Conservation (phyloP, 2,888 invertebrate genomes). For the Aporophyla nigra region DNA sequence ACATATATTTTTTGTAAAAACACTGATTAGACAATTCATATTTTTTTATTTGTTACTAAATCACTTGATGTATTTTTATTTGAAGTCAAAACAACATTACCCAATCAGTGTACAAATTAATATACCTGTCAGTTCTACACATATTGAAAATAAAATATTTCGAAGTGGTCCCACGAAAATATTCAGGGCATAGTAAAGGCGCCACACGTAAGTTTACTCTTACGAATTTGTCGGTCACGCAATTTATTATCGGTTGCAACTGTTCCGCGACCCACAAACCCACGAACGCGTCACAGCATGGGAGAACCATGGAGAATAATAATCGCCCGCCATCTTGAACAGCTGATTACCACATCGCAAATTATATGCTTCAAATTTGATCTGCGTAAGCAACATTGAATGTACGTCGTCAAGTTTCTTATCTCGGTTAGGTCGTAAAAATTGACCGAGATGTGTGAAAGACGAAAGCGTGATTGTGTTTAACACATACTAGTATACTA, state of each 20-base stretch:
- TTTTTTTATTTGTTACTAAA: constrained; percentile 8
- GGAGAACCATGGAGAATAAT: constrained; percentile 80
- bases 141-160: constrained; percentile 38
- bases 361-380: constrained; percentile 36
- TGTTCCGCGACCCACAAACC: constrained; percentile 86
- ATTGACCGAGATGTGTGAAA: constrained; percentile 59
- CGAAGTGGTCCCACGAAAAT: constrained; percentile 67
- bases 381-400: constrained; percentile 27
- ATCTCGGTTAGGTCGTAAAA: constrained; percentile 57
- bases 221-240: constrained; percentile 78
- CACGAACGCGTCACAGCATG: constrained; percentile 72
- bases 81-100: constrained; percentile 4
- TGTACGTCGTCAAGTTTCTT: constrained; percentile 42
- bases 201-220: constrained; percentile 70
- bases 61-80: constrained; percentile 3
- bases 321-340: constrained; percentile 65
- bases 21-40: neutral
- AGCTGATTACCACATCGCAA: constrained; percentile 60
- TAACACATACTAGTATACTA: constrained; percentile 21
- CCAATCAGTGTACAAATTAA: neutral
- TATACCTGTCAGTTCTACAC: constrained; percentile 7
- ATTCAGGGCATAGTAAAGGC: constrained; percentile 74
- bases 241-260: constrained; percentile 81
- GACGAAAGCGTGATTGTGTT: constrained; percentile 54
- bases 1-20: neutral